Percentiles rank a stretch among this genome's conserved stretches.
These are phyloP conservation scores for Geophilus truncorum DNA, from an alignment of 2,888 invertebrate genomes.

Conservation along the genomic window DNA sequence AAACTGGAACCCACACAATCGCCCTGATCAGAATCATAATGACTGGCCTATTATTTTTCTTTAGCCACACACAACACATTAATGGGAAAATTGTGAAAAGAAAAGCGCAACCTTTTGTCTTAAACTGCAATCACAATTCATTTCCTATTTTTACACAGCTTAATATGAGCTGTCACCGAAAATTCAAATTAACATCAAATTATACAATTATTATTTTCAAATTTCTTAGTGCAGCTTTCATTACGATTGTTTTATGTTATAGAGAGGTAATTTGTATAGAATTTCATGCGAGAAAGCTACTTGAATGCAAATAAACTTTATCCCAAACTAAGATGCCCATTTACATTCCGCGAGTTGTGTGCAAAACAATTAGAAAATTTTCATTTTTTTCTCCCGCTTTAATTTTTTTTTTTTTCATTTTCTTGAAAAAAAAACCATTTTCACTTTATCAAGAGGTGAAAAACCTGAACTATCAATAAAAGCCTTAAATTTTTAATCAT, in stretches of 20 bases:
- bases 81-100: slow-evolving; percentile 1
- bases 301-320: slow-evolving; percentile 8
- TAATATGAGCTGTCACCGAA: background rate
- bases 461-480: background rate
- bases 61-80: slow-evolving; percentile 1
- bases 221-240: background rate
- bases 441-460: background rate
- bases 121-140: slow-evolving; percentile 16
- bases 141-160: background rate
- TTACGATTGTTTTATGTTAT: background rate
- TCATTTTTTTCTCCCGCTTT: background rate
- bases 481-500: background rate
- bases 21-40: slow-evolving; percentile 18
- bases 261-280: slow-evolving; percentile 5
- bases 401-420: background rate
- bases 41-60: slow-evolving; percentile 10
- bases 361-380: background rate
- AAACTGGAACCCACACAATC: slow-evolving; percentile 12
- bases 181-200: slow-evolving; percentile 10
- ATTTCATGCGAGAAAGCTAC: background rate
- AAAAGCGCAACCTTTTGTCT: background rate
- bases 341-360: background rate
- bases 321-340: background rate
- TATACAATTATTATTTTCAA: background rate
- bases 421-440: background rate